Conservation (phyloP, 2,113 vertebrate species). For the Eulacestoma nigropectus region DNA sequence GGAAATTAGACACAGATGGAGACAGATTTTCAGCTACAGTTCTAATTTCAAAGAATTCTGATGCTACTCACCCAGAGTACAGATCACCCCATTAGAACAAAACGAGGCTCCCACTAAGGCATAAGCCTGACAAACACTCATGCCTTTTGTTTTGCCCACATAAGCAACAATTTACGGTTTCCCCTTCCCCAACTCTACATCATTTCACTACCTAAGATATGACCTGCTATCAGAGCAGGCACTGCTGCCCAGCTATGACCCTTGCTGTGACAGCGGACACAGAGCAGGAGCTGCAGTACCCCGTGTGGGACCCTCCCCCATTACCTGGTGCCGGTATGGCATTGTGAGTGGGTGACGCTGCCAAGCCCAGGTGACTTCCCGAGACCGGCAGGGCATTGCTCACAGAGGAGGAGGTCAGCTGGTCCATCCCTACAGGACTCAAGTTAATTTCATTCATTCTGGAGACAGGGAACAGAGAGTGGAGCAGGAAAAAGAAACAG, state of each 20-base stretch:
- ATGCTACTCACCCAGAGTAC: background rate
- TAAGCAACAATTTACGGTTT: background rate
- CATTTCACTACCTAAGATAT: background rate
- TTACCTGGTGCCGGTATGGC: slow-evolving; percentile 87
- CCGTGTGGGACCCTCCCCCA: background rate
- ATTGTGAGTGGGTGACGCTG: slow-evolving; percentile 91
- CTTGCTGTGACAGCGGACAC: background rate
- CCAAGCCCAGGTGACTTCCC: slow-evolving; percentile 85
- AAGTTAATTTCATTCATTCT: slow-evolving; percentile 99
- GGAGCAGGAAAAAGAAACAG: background rate
- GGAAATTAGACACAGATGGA: background rate
- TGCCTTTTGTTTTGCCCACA: background rate
- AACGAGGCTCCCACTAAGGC: background rate
- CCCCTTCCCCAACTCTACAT: background rate
- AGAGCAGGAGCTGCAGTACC: background rate
- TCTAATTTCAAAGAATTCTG: background rate
- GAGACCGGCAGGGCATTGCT: slow-evolving; percentile 79
- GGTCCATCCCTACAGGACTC: slow-evolving; percentile 97
- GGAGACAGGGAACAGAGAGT: background rate
- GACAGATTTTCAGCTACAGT: background rate
- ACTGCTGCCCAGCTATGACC: background rate
- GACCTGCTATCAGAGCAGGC: background rate
- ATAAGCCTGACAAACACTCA: background rate
- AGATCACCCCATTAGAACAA: background rate
- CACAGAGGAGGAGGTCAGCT: slow-evolving; percentile 89